These are phyloP conservation scores for Monopis laevigella DNA, from an alignment of 2,888 invertebrate genomes.

Conservation along the genomic window DNA sequence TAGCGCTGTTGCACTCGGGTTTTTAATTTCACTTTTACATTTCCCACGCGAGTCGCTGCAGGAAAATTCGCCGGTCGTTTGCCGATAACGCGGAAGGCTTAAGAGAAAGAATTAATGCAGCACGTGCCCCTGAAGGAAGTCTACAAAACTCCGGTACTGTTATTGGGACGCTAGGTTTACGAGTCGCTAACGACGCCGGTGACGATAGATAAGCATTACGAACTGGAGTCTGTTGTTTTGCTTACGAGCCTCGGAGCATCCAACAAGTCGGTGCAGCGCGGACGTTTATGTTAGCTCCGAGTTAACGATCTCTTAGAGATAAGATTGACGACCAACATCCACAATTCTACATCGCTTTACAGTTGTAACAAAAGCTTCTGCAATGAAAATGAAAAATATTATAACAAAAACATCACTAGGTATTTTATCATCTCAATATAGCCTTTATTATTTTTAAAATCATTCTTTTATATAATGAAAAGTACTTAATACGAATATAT, in stretches of 20 bases:
- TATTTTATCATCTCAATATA: no score
- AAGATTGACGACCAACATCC: no score
- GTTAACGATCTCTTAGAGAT: no score
- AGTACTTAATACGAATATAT: no score
- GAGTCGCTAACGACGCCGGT: conserved; percentile 49
- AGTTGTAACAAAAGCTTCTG: no score
- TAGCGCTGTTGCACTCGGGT: conserved; percentile 34
- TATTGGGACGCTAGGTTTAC: conserved; percentile 42
- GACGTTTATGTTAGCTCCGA: no score
- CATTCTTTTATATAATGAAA: no score
- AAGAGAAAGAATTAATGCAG: conserved; percentile 21
- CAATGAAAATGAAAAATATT: no score
- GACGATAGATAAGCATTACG: conserved; percentile 49
- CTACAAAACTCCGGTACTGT: conserved; percentile 33
- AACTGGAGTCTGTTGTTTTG: conserved; percentile 23
- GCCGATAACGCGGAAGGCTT: conserved; percentile 17
- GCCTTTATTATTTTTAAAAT: no score
- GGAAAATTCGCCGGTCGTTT: conserved; percentile 25
- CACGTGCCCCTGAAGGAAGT: conserved; percentile 24
- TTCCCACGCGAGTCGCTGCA: conserved; percentile 27
- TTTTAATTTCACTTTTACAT: conserved; percentile 43
- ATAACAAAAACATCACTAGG: no score
- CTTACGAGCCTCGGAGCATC: background rate
- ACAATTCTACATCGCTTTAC: no score
- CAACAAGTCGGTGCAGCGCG: no score